Conservation (phyloP, 53 echinoderm and acorn worm genomes). For the Echinometra lucunter region DNA sequence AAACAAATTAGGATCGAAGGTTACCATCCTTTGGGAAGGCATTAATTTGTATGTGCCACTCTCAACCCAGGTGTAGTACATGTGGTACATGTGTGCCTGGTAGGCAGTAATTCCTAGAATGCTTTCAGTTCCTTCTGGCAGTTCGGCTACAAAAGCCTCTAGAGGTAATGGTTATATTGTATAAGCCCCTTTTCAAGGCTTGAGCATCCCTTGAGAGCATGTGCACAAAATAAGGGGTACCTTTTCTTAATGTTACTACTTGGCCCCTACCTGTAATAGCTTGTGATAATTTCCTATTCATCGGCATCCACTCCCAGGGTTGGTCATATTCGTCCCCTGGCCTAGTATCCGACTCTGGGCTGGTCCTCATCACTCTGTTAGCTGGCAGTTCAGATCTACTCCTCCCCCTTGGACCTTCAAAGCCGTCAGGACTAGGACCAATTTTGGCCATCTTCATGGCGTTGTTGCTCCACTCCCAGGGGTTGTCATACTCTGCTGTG, state of each 20-base stretch:
- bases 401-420: slow-evolving; percentile 79
- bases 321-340: slow-evolving; percentile 96
- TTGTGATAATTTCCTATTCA: slow-evolving; percentile 87
- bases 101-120: too few species aligned
- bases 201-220: too few species aligned
- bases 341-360: slow-evolving; percentile 89
- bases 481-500: slow-evolving; percentile 94
- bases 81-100: too few species aligned
- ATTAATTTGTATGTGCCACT: too few species aligned
- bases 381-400: slow-evolving; percentile 87
- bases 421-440: slow-evolving; percentile 68
- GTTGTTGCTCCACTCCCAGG: slow-evolving; percentile 96
- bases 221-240: too few species aligned
- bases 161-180: too few species aligned
- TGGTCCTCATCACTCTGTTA: slow-evolving; percentile 64
- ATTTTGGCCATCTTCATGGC: slow-evolving; percentile 65
- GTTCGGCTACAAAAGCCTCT: too few species aligned
- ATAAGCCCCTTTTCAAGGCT: too few species aligned
- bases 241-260: not conserved
- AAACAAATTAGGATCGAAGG: too few species aligned
- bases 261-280: slow-evolving; percentile 78
- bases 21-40: too few species aligned
- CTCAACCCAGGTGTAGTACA: not conserved
- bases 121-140: too few species aligned
- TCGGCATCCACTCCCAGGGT: slow-evolving; percentile 96